A percentile compares a stretch with the other conserved stretches of the same genome.
These are phyloP conservation scores for Brachyhypopomus occidentalis DNA, from an alignment of 2,113 vertebrate genomes.

Conservation along the genomic window DNA sequence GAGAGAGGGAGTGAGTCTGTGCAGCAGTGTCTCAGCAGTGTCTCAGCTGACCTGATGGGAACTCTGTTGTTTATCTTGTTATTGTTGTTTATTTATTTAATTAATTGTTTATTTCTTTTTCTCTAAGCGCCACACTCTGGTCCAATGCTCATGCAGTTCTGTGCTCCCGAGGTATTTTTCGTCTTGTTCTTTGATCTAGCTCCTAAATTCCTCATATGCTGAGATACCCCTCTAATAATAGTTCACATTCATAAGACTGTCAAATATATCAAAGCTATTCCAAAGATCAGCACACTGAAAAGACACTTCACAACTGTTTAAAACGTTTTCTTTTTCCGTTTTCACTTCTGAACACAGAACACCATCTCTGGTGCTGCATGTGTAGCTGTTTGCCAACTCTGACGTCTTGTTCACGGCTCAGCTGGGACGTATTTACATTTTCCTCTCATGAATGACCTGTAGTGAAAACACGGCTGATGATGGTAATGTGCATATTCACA, in stretches of 20 bases:
- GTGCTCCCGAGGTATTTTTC: conserved; percentile 28
- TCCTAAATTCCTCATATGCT: conserved; percentile 15
- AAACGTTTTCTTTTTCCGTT: neutral
- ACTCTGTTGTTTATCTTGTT: neutral
- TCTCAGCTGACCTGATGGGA: conserved; percentile 28
- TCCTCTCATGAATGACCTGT: no score
- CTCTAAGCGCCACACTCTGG: conserved; percentile 33
- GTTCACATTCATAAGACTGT: conserved; percentile 15
- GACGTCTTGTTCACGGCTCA: no score
- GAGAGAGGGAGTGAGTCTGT: conserved; percentile 23
- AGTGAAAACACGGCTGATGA: no score
- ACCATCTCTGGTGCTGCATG: no score
- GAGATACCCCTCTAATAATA: conserved; percentile 29
- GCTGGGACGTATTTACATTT: no score
- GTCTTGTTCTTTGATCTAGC: conserved; percentile 25
- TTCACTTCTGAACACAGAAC: no score
- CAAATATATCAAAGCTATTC: conserved; percentile 23
- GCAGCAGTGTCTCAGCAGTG: neutral
- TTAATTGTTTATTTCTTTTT: neutral
- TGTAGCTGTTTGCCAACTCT: no score
- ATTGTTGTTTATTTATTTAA: neutral
- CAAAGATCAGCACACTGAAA: conserved; percentile 18
- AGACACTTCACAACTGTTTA: neutral
- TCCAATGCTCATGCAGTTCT: conserved; percentile 26
- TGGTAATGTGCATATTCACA: no score